Conservation (phyloP, 2,888 invertebrate genomes). For the Ormyrus labotus region DNA sequence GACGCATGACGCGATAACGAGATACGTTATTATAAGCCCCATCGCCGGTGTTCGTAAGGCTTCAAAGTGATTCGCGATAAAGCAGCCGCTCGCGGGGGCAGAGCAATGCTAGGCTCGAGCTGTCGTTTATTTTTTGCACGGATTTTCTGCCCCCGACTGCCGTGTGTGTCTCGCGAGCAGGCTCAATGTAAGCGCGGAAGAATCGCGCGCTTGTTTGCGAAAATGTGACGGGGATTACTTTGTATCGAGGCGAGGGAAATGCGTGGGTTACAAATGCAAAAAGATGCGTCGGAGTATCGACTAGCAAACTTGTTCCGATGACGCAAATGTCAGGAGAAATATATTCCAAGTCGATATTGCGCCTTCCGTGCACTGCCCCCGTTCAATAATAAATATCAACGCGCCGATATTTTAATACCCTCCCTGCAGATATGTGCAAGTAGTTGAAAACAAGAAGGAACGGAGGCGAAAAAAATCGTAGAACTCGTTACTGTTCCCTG, state of each 20-base stretch:
- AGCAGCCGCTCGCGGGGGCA: background rate
- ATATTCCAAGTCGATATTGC: background rate
- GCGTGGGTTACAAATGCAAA: background rate
- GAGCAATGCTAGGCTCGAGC: no score
- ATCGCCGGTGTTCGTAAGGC: constrained; percentile 1
- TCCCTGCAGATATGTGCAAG: constrained; percentile 41
- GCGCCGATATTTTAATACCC: constrained; percentile 54
- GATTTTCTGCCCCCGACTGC: no score
- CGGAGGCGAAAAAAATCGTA: constrained; percentile 1
- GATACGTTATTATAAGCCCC: constrained; percentile 46
- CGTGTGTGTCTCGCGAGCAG: no score
- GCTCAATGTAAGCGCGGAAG: no score
- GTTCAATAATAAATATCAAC: constrained; percentile 56
- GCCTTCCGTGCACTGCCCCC: background rate
- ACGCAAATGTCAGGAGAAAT: background rate
- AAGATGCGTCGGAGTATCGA: background rate
- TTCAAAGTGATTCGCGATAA: constrained; percentile 37
- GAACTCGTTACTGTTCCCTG: background rate
- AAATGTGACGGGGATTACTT: no score
- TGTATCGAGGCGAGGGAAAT: no score
- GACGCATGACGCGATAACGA: constrained; percentile 47
- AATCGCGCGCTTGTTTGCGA: no score
- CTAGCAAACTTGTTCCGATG: background rate
- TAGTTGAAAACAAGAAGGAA: background rate
- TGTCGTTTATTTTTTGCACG: no score